Base-by-base conservation (phyloP, 2,888 invertebrate species). In the Phasia obesa region DNA sequence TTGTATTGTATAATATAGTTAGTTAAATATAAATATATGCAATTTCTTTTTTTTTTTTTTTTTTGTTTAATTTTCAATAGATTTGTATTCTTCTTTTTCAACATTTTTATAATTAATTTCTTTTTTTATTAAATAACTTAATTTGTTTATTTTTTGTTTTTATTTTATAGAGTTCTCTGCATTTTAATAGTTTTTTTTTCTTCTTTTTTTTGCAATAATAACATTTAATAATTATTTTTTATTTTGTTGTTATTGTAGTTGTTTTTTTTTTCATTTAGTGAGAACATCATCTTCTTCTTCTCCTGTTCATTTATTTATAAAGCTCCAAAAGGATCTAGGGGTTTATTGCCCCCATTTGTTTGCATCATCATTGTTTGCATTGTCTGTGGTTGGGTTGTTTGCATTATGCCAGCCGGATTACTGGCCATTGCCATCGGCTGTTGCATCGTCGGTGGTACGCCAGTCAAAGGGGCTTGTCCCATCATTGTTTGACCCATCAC, bases 311-410 rank as follows among this genome's bases (percentile, higher is more conserved):
- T 81, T 80, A 84, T 87, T 91, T 91, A 91, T 90, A 91, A 90
- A 87, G 92, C 93, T 87, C 93, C 93, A 88, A 93, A 93, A 82
- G 93, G 93, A 91, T 93, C 93, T 84, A 93, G 89, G 87, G 92
- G 92, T 88, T 92, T 93, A 89, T 91, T 89, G 88, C 86, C 86
- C 57, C 89, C 90, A 85, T 88, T 89, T 78, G 85, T 73, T 85
- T 88, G 88, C 84, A 88, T 88, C 84, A 88, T 88, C 59, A 76
- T 78, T 73, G 84, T 27, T 82, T 88, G 88, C 83, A 88, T 88
- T 64, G n/a, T n/a, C n/a, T 84, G 85, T 25, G 79, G 88, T 85
- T 87, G 88, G 25, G 87, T 65, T 15, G 53, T 88, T 78, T 89
- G 90, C 88, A 89, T 89, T 83, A 90, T 87, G 55, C 87, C 81